These are phyloP conservation scores for Raja brachyura DNA, from an alignment of 2,113 vertebrate genomes.

Conservation along the genomic window DNA sequence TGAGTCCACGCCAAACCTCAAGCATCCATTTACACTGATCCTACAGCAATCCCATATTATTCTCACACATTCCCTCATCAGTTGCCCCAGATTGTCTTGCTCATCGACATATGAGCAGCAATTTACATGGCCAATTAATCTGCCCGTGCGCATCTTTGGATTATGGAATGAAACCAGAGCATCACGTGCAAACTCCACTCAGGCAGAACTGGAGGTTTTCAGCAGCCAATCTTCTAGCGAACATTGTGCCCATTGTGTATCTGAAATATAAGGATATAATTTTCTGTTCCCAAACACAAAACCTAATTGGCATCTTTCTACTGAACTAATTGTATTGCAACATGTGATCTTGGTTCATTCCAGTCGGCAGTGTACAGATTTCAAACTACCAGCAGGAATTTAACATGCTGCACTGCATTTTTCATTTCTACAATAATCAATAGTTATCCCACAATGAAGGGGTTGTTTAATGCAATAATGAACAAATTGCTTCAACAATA, in stretches of 20 bases:
- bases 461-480: not conserved
- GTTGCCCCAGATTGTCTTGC: too few relatives aligned
- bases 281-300: not conserved
- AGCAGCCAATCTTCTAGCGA: too few relatives aligned
- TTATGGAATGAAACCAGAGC: too few relatives aligned
- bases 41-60: too few relatives aligned
- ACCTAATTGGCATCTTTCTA: not conserved
- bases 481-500: not conserved
- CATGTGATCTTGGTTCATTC: not conserved
- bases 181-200: too few relatives aligned
- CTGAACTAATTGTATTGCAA: not conserved
- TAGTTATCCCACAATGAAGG: not conserved
- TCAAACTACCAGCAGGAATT: not conserved
- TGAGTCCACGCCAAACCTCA: too few relatives aligned
- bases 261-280: not conserved
- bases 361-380: not conserved
- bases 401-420: not conserved
- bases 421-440: not conserved
- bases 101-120: too few relatives aligned
- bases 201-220: too few relatives aligned
- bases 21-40: too few relatives aligned
- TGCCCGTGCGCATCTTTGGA: too few relatives aligned
- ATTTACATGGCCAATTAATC: too few relatives aligned
- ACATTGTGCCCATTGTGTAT: not conserved
- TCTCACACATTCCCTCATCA: too few relatives aligned